phyloP scores from a whole-genome alignment of 2,888 invertebrate genomes.

The Amorpha juglandis region DNA sequence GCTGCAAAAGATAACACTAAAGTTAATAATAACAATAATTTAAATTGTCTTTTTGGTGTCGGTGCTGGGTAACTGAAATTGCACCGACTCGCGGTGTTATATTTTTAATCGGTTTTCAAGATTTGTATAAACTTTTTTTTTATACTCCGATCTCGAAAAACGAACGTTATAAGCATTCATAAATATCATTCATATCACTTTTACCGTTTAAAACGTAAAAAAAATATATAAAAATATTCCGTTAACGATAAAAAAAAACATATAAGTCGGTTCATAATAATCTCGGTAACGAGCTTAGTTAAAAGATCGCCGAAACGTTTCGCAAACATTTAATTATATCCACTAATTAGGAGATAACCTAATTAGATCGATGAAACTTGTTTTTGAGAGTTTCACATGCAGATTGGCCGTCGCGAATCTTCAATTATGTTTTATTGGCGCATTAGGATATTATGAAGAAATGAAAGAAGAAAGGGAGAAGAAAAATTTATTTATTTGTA shows the following conservation, averaged over 20 bases:
- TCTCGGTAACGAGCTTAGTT: background rate
- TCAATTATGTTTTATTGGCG: slow-evolving; percentile 2
- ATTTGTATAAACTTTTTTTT: too few relatives aligned
- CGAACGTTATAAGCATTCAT: background rate
- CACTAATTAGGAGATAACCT: slow-evolving; percentile 12
- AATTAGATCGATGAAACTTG: background rate
- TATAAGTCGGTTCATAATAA: background rate
- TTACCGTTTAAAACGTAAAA: background rate
- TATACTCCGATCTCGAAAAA: too few relatives aligned
- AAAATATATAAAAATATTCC: slow-evolving; percentile 5
- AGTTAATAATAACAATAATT: too few relatives aligned
- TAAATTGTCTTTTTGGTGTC: too few relatives aligned
- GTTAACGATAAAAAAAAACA: slow-evolving; percentile 13
- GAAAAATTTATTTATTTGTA: too few relatives aligned
- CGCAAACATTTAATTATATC: slow-evolving; percentile 23
- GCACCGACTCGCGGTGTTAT: too few relatives aligned
- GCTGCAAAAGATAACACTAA: too few relatives aligned
- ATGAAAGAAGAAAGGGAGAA: too few relatives aligned
- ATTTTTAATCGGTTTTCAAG: too few relatives aligned
- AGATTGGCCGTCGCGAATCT: slow-evolving; percentile 15
- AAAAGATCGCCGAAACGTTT: slow-evolving; percentile 8
- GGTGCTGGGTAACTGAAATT: too few relatives aligned
- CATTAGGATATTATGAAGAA: background rate
- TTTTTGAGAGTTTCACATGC: slow-evolving; percentile 11
- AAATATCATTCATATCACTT: background rate